phyloP scores from a whole-genome alignment of 2,113 vertebrate species.

The Rhinoderma darwinii region DNA sequence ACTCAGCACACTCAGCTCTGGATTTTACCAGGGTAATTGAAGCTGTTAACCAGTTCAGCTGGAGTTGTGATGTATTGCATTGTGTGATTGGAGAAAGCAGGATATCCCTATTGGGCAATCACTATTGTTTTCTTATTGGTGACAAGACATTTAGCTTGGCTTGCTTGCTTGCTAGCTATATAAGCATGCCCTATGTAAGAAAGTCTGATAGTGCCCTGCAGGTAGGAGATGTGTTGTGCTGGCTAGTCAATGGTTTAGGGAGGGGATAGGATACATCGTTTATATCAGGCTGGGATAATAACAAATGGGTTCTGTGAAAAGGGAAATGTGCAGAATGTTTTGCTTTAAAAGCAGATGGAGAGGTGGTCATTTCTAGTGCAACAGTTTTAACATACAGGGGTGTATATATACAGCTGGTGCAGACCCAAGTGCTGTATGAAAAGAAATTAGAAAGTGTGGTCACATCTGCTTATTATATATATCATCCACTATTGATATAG shows the following conservation, averaged over 20 bases:
- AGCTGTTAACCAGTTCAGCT: slow-evolving; percentile 47
- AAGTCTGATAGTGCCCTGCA: neutral
- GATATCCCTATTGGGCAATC: slow-evolving; percentile 27
- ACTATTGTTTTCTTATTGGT: slow-evolving; percentile 38
- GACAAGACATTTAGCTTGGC: neutral
- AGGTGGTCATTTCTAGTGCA: neutral
- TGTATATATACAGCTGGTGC: no score
- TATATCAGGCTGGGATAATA: slow-evolving; percentile 9
- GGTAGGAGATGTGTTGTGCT: slow-evolving; percentile 12
- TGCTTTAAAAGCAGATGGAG: neutral
- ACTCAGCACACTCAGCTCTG: slow-evolving; percentile 2
- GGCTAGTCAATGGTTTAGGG: neutral
- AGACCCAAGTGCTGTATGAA: no score
- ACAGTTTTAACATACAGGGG: no score
- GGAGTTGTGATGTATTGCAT: slow-evolving; percentile 27
- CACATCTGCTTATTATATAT: no score
- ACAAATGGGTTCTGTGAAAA: neutral
- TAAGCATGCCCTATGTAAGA: neutral
- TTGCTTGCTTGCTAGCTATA: neutral
- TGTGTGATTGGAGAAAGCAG: slow-evolving; percentile 19
- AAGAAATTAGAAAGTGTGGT: no score
- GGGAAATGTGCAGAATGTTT: neutral
- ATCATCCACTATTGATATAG: no score
- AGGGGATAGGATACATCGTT: neutral
- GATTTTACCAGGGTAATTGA: slow-evolving; percentile 31